Base-by-base conservation (phyloP, 2,113 vertebrate species). In the Sprattus sprattus region DNA sequence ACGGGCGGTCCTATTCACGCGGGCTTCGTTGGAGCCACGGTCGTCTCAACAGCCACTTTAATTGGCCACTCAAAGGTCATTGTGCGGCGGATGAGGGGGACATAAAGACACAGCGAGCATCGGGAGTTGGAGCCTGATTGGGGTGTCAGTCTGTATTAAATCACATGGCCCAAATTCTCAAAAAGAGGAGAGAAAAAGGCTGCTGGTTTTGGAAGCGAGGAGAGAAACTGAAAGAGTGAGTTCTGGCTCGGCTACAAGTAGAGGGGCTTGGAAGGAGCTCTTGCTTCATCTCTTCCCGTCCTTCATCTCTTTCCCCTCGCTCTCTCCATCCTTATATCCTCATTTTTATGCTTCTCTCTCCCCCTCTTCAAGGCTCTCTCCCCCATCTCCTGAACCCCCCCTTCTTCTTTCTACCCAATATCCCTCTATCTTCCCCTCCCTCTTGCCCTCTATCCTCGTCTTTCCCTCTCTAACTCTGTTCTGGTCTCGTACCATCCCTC, bases 61-160 rank as follows among this genome's bases (percentile, higher is more conserved):
- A 89, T 89, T 88, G 87, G 87, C 82, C 60, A 47, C 47, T 85
- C 82, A 86, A 89, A 89, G 85, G 87, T 87, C 87, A 71, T 71
- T 71, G 64, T 71, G 64, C 32, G 64, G 64, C 64, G 25, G 64
- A 71, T 71, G 85, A 87, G 82, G 67, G 81, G 85, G 67, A 85
- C 64, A 81, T 80, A 60, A 85, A 84, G 78, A 87, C 83, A 88
- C 25, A 25, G 83, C 6, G 47, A 84, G 86, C 52, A 83, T 83
- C 18, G 64, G n/a, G 11, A 45, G 75, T 28, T 3, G 86, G 32
- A 7, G 25, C 7, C 87, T 50, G 80, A 88, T 64, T 11, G 80
- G 81, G 2, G 52, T 39, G n/a, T 88, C 87, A 7, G 8, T 88
- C 84, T 83, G 83, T 82, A 84, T 22, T 25, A 49, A 84, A 82